Evolutionary conservation across 2,113 vertebrate genomes (phyloP).

Genomic region (Callopanchax toddi): DNA sequence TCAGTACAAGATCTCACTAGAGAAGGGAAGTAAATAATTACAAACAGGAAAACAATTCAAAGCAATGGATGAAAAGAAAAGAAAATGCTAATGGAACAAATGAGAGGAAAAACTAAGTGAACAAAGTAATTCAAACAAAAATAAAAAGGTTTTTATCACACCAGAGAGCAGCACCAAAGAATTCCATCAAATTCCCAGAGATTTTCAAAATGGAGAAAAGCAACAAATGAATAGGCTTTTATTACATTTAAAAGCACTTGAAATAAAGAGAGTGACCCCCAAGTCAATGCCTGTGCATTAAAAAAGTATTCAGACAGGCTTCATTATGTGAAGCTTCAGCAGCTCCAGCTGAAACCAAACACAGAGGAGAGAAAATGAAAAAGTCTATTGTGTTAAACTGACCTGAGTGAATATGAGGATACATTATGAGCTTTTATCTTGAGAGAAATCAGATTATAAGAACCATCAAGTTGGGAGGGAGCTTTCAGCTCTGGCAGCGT

Average conservation of each 20-base stretch:
- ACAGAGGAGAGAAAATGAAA: conserved; percentile 49
- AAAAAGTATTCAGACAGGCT: conserved; percentile 9
- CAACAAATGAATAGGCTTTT: conserved; percentile 25
- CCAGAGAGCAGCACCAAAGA: background rate
- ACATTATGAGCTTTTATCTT: conserved; percentile 61
- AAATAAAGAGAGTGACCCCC: conserved; percentile 26
- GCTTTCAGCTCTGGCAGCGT: conserved; percentile 31
- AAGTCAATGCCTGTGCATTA: conserved; percentile 18
- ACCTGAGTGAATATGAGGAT: conserved; percentile 50
- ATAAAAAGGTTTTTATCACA: background rate
- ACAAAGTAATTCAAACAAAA: background rate
- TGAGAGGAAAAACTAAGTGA: background rate
- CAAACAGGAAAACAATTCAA: background rate
- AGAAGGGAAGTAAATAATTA: background rate
- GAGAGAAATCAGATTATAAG: conserved; percentile 52
- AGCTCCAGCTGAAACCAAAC: conserved; percentile 33
- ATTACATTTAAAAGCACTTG: background rate
- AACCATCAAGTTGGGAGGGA: conserved; percentile 33
- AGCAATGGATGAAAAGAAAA: background rate
- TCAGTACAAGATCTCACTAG: conserved; percentile 7
- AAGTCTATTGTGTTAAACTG: conserved; percentile 53
- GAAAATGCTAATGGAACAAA: background rate
- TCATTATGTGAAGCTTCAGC: conserved; percentile 27
- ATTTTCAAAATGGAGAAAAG: background rate
- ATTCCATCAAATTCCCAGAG: background rate